Conservation (phyloP, 2,797 vertebrate species). For the Arnoldichthys spilopterus region DNA sequence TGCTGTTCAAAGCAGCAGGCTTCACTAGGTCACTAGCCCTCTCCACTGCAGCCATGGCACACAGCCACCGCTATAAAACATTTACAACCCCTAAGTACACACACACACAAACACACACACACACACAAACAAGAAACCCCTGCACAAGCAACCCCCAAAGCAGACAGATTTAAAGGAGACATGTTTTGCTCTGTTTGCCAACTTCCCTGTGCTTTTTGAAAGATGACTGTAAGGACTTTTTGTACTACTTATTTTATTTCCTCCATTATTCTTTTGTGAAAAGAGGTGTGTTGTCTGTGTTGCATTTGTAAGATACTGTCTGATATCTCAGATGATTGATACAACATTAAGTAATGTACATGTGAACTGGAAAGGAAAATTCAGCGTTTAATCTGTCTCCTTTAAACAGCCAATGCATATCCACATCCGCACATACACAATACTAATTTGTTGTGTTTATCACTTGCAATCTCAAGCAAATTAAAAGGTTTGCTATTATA, state of each 20-base stretch:
- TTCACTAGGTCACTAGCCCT: constrained; percentile 75
- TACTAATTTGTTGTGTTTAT: neutral
- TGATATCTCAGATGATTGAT: too few species aligned
- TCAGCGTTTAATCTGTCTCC: too few species aligned
- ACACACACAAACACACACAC: too few species aligned
- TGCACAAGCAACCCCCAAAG: neutral
- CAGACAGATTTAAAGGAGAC: neutral
- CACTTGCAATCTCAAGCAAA: neutral
- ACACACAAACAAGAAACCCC: constrained; percentile 16
- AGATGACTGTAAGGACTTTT: too few species aligned
- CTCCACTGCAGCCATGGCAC: constrained; percentile 77
- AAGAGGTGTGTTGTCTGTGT: too few species aligned
- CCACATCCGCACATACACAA: neutral
- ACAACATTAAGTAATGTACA: too few species aligned
- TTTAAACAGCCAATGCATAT: neutral
- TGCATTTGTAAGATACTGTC: too few species aligned
- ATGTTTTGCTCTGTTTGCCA: too few species aligned
- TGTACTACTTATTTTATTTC: too few species aligned
- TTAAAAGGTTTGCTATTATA: neutral
- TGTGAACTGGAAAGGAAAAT: too few species aligned
- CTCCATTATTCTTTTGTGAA: too few species aligned
- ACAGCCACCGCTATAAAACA: constrained; percentile 73
- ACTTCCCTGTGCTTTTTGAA: too few species aligned
- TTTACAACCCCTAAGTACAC: constrained; percentile 63
- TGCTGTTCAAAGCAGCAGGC: constrained; percentile 82